These are phyloP conservation scores for Semicossyphus pulcher DNA, from an alignment of 2,113 vertebrate genomes.

Conservation along the genomic window DNA sequence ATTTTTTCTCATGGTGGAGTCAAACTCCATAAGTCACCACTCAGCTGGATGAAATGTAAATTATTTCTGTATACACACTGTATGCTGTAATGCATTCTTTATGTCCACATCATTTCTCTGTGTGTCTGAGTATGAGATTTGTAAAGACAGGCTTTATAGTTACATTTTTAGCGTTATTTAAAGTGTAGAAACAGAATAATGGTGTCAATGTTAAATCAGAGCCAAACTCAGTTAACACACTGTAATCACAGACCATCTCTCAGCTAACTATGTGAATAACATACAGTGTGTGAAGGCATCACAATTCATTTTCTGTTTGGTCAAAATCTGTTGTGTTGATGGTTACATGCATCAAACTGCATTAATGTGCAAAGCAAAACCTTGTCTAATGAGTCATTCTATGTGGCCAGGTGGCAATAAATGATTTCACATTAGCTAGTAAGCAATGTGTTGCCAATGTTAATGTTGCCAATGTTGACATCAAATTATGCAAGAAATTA, in stretches of 20 bases:
- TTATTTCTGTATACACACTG: too few species aligned
- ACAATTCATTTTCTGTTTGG: too few species aligned
- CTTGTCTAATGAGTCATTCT: conserved; percentile 17
- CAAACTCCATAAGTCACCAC: too few species aligned
- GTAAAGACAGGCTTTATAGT: too few species aligned
- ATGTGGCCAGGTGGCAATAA: conserved; percentile 19
- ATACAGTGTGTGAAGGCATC: neutral
- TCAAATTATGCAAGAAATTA: neutral
- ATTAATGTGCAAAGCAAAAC: conserved; percentile 27
- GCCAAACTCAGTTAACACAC: too few species aligned
- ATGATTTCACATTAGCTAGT: conserved; percentile 14
- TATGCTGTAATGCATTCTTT: conserved; percentile 12
- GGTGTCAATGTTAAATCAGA: too few species aligned
- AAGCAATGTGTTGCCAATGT: neutral
- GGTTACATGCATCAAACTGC: neutral
- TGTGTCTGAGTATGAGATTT: neutral
- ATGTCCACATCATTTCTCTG: neutral
- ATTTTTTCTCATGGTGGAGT: too few species aligned
- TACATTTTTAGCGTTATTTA: too few species aligned
- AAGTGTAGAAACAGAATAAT: too few species aligned
- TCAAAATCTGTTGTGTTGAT: too few species aligned
- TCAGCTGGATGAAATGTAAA: too few species aligned
- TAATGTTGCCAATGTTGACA: neutral
- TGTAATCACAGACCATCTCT: neutral
- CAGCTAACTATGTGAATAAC: too few species aligned